Conservation (phyloP, 2,888 invertebrate genomes). For the Meiosimyza platycephala region DNA sequence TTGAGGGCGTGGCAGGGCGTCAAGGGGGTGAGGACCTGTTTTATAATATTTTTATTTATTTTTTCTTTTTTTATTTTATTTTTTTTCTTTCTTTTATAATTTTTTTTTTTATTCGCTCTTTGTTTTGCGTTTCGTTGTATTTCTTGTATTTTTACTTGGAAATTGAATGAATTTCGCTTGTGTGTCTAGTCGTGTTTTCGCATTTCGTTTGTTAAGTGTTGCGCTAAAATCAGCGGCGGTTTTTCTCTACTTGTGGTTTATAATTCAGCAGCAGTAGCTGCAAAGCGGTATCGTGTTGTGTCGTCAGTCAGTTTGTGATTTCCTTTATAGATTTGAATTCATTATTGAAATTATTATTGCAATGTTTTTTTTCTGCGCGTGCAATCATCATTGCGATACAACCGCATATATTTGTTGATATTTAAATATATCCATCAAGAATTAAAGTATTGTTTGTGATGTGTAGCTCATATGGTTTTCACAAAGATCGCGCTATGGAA, state of each 20-base stretch:
- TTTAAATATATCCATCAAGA: no score
- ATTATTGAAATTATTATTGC: no score
- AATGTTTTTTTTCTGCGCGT: no score
- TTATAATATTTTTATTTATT: conserved; percentile 26
- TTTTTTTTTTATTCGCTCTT: conserved; percentile 39
- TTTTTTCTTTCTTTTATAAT: conserved; percentile 21
- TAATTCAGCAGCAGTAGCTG: conserved; percentile 1
- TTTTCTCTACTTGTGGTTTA: conserved; percentile 10
- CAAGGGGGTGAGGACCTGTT: conserved; percentile 11
- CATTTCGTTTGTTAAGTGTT: conserved; percentile 48
- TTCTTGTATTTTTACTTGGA: conserved; percentile 49
- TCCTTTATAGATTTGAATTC: no score
- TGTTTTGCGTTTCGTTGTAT: conserved; percentile 33
- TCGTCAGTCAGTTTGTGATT: no score
- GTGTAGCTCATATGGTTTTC: no score
- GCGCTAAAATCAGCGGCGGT: conserved; percentile 35
- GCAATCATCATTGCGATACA: no score
- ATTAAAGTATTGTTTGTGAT: no score
- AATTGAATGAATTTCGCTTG: conserved; percentile 64
- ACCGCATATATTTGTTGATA: no score
- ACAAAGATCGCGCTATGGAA: no score
- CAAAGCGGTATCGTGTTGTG: no score
- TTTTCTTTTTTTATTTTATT: conserved; percentile 30
- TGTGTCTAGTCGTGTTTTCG: conserved; percentile 62
- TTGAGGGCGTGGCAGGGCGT: not conserved